A percentile compares a stretch with the other conserved stretches of the same genome.
These are phyloP conservation scores for Denticeps clupeoides DNA, from an alignment of 2,797 vertebrate species.

Conservation along the genomic window DNA sequence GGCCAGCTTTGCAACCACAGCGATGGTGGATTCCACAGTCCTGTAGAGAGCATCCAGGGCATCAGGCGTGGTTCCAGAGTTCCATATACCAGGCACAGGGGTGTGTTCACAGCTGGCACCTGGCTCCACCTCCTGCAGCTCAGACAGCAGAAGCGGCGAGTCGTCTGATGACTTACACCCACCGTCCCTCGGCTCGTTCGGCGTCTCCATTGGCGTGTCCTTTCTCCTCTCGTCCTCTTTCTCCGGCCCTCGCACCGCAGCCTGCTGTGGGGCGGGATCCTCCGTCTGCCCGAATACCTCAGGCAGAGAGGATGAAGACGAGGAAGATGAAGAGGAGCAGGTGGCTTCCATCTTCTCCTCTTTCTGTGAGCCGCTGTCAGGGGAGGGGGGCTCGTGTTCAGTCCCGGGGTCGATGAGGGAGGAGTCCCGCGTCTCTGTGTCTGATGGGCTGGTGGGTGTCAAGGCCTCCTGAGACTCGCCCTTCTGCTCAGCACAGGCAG, in stretches of 20 bases:
- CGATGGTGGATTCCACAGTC: conserved; percentile 91
- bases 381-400: conserved; percentile 83
- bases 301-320: conserved; percentile 53
- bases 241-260: conserved; percentile 47
- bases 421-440: conserved; percentile 94
- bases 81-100: conserved; percentile 64
- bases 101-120: conserved; percentile 60
- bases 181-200: conserved; percentile 61
- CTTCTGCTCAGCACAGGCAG: conserved; percentile 58
- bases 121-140: conserved; percentile 63
- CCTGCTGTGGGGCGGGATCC: conserved; percentile 21
- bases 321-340: conserved; percentile 45
- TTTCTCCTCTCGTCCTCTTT: conserved; percentile 30
- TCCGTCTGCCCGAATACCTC: conserved; percentile 44
- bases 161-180: conserved; percentile 67
- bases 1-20: conserved; percentile 85
- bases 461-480: conserved; percentile 74
- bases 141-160: conserved; percentile 56
- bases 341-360: conserved; percentile 82
- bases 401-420: conserved; percentile 93
- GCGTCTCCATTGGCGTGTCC: conserved; percentile 57
- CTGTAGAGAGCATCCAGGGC: conserved; percentile 90
- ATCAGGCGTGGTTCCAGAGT: conserved; percentile 69
- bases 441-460: conserved; percentile 85
- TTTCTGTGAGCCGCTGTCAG: conserved; percentile 58